Percentiles rank a stretch among this genome's conserved stretches.
phyloP scores from a whole-genome alignment of 2,888 invertebrate species.

The Malthinus seriepunctatus region DNA sequence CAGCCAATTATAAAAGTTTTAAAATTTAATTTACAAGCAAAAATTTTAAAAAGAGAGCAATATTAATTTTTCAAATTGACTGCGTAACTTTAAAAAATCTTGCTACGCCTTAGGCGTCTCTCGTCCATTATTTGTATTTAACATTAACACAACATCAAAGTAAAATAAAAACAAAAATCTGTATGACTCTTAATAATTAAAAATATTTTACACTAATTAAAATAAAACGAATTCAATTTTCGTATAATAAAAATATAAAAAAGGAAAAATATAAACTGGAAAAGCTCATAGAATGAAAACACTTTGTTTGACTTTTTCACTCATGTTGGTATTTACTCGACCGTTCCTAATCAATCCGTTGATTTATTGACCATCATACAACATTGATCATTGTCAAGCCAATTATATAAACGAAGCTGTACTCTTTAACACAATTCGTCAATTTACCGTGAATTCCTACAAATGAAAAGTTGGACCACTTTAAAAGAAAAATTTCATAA shows the following conservation, averaged over 20 bases:
- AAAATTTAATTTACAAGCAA: too few relatives aligned
- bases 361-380: slow-evolving; percentile 2
- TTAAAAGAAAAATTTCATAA: background rate
- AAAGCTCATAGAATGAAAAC: background rate
- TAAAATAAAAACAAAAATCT: too few relatives aligned
- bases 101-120: too few relatives aligned
- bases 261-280: background rate
- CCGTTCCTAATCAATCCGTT: slow-evolving; percentile 4
- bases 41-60: too few relatives aligned
- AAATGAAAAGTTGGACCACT: background rate
- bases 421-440: background rate
- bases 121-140: too few relatives aligned
- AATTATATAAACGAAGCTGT: slow-evolving; percentile 1
- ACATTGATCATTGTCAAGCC: slow-evolving; percentile 4
- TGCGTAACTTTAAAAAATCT: too few relatives aligned
- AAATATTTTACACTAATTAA: background rate
- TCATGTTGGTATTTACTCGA: slow-evolving; percentile 1
- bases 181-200: too few relatives aligned
- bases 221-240: background rate
- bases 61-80: too few relatives aligned
- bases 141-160: too few relatives aligned
- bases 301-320: slow-evolving; percentile 2
- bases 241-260: background rate
- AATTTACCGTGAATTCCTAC: background rate
- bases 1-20: too few relatives aligned